Conservation (phyloP, 2,113 vertebrate genomes). For the Rallus limicola region DNA sequence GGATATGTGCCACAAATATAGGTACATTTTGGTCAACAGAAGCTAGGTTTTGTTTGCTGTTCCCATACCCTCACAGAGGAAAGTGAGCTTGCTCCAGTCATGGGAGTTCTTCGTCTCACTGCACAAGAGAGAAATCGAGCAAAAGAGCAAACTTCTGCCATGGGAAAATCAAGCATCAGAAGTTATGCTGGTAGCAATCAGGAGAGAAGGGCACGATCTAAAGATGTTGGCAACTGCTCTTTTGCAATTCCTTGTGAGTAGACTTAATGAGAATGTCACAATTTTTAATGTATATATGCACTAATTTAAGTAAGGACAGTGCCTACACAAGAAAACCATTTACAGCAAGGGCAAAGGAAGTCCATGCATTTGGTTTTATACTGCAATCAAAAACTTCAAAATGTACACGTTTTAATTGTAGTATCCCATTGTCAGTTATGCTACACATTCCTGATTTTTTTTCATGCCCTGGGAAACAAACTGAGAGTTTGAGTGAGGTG, state of each 20-base stretch:
- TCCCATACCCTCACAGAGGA: not conserved
- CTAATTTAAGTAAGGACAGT: not conserved
- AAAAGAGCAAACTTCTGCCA: not conserved
- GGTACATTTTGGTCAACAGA: not conserved
- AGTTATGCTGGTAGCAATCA: not conserved
- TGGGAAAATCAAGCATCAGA: not conserved
- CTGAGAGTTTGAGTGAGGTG: not conserved
- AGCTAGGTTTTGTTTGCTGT: not conserved
- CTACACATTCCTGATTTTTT: not conserved
- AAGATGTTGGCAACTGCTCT: not conserved
- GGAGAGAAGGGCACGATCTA: not conserved
- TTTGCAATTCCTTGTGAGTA: not conserved
- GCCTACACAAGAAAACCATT: not conserved
- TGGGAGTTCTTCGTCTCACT: not conserved
- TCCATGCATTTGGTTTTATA: not conserved
- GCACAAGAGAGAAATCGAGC: not conserved
- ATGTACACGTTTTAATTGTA: not conserved
- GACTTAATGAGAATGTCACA: not conserved
- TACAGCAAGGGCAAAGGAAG: not conserved
- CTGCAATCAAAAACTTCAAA: not conserved
- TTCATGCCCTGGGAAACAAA: not conserved
- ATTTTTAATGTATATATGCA: not conserved
- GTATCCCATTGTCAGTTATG: not conserved
- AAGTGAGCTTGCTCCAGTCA: not conserved
- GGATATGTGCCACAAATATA: not conserved